phyloP scores from a whole-genome alignment of 2,888 invertebrate species.

The Eupithecia insigniata region DNA sequence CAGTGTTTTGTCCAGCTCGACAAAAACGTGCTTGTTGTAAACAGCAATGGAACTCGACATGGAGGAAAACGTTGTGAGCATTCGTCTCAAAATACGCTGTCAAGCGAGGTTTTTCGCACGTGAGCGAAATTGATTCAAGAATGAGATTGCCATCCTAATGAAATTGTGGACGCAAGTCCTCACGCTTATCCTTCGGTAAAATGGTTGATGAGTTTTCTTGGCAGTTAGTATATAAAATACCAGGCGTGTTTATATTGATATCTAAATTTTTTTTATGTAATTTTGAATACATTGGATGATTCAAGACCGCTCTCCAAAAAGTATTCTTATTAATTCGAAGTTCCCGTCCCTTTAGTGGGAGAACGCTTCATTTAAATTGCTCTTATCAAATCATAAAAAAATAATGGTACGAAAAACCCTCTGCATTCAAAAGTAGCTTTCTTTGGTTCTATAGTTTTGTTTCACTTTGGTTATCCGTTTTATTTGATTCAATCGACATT shows the following conservation, averaged over 20 bases:
- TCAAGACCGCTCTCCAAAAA: not conserved
- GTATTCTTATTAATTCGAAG: not conserved
- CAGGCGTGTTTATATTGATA: not conserved
- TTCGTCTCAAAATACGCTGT: slow-evolving; percentile 62
- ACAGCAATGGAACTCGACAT: slow-evolving; percentile 45
- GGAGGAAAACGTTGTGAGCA: slow-evolving; percentile 40
- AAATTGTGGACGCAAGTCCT: slow-evolving; percentile 54
- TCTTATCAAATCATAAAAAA: slow-evolving; percentile 20
- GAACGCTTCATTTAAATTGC: slow-evolving; percentile 16
- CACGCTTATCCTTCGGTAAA: slow-evolving; percentile 5
- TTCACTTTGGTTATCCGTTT: slow-evolving; percentile 9
- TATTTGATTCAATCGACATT: slow-evolving; percentile 29
- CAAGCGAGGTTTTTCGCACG: slow-evolving; percentile 72
- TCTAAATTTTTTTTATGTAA: not conserved
- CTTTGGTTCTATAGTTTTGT: slow-evolving; percentile 10
- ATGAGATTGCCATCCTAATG: slow-evolving; percentile 70
- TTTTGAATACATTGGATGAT: not conserved
- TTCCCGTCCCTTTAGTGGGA: not conserved
- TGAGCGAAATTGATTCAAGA: slow-evolving; percentile 76
- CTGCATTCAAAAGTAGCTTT: slow-evolving; percentile 15
- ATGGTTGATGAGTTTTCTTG: slow-evolving; percentile 15
- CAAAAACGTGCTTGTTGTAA: slow-evolving; percentile 1
- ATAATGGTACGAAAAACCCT: slow-evolving; percentile 18
- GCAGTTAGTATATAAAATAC: not conserved
- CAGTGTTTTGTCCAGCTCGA: slow-evolving; percentile 41